Evolutionary conservation across 2,888 invertebrate genomes (phyloP), one percentile per base, ranked within the genome.

Genomic region (Autographa gamma): DNA sequence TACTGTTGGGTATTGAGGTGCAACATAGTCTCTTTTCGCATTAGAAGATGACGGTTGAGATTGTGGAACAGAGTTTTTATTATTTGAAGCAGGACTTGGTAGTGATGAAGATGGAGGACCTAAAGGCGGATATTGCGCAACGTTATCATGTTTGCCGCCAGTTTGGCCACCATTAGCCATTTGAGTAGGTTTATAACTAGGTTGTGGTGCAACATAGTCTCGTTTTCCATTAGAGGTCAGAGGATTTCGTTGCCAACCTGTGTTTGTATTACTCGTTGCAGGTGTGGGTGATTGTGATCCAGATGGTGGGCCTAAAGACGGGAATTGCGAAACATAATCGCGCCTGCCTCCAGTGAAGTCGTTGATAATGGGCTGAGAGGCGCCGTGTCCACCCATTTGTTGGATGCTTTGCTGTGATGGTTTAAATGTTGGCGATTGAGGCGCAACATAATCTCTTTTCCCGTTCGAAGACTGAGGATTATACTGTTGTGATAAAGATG

Each of bases 121-220:
- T 18, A 77, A 81, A 14, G 90, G 75, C 66, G 93, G 88, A 60
- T 87, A 87, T 77, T 93, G 91, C 25, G 91, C 89, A 32, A 92
- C 90, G 79, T 91, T 93, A 76, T 93, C 93, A 71, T 93, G 86
- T 84, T 88, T 93, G 14, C 88, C 89, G 48, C 71, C 70, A 66
- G 69, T 77, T 67, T 76, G 81, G 63, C 61, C 71, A 66, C 19
- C 66, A 48, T 82, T 66, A 64, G 85, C 32, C 52, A 59, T 61
- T 66, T 66, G 81, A 14, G 32, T 71, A 1, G 41, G 63, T 32
- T 31, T 73, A 60, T 77, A 69, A 41, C 38, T 74, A 19, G 86
- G 79, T 19, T 84, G 79, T n/a, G 86, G 79, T 0, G 85, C 83
- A 8, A 87, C 84, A 65, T 86, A 87, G 68, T 86, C 82, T 25